These are phyloP conservation scores for mouse (Mus musculus) DNA, from an alignment of 2,113 vertebrate genomes.

Conservation along the genomic window GRCm39 chr13:120240001-120240500, in stretches of 20 bases:
- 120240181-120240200: neutral
- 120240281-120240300: neutral
- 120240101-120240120: neutral
- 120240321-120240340: neutral
- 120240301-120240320: neutral
- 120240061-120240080: neutral
- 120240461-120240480: neutral
- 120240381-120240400: neutral
- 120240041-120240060: conserved; percentile 14
- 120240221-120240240: neutral
- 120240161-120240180: neutral
- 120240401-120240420: neutral
- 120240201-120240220: neutral
- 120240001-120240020: neutral
- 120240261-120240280: neutral
- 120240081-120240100: neutral
- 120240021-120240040: neutral
- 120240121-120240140: neutral
- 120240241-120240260: neutral
- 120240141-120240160: neutral
- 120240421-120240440: neutral
- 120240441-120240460: neutral
- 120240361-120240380: neutral
- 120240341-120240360: neutral
- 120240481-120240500: neutral